Conservation (phyloP, 2,888 invertebrate genomes). For the Anagyrus pseudococci region DNA sequence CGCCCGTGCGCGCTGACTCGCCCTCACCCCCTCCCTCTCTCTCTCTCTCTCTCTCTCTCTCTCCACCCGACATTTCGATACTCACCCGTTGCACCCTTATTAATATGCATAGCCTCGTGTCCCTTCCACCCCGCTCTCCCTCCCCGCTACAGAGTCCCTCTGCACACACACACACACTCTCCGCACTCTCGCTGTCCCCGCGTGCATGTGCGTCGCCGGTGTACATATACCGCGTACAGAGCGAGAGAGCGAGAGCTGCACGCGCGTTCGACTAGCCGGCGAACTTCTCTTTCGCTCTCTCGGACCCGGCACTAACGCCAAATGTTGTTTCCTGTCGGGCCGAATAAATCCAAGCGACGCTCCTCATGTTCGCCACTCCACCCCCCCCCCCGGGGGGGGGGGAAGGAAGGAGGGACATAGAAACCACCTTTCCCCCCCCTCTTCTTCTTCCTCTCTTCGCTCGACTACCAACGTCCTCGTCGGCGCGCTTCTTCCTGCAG, state of each 20-base stretch:
- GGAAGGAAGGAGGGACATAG: too few relatives aligned
- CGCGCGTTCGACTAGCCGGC: too few relatives aligned
- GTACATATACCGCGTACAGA: too few relatives aligned
- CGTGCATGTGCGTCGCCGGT: slow-evolving; percentile 9
- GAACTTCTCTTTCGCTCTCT: background rate
- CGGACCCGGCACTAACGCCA: slow-evolving; percentile 41
- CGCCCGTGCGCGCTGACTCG: slow-evolving; percentile 46
- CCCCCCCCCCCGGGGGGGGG: too few relatives aligned
- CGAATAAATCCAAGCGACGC: slow-evolving; percentile 58
- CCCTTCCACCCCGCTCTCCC: slow-evolving; percentile 12
- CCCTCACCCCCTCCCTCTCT: slow-evolving; percentile 20
- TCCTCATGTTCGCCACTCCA: too few relatives aligned
- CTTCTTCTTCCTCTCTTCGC: too few relatives aligned
- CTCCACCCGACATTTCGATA: slow-evolving; percentile 48
- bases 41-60: slow-evolving; percentile 17
- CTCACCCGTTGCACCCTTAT: slow-evolving; percentile 48
- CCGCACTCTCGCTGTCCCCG: too few relatives aligned
- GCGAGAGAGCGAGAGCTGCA: too few relatives aligned
- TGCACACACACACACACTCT: background rate
- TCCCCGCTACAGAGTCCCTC: background rate
- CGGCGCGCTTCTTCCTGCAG: too few relatives aligned
- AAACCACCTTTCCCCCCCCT: too few relatives aligned
- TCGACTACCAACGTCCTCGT: too few relatives aligned
- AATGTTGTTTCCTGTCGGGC: slow-evolving; percentile 56
- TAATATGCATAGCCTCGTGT: slow-evolving; percentile 52